Evolutionary conservation across 2,797 vertebrate species (phyloP).

Genomic region (Novumbra hubbsi): DNA sequence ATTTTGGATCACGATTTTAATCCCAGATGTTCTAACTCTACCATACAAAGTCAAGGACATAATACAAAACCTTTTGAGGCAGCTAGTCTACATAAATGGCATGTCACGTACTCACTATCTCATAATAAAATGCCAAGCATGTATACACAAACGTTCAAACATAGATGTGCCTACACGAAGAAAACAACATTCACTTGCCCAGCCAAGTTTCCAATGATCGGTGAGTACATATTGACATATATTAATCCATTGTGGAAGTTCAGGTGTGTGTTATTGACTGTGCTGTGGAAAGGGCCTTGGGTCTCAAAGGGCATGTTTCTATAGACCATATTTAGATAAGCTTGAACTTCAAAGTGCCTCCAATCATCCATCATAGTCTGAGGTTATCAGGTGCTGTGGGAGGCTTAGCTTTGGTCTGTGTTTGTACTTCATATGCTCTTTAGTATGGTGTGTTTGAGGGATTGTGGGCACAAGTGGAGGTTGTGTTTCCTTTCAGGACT

Average conservation of each 20-base stretch:
- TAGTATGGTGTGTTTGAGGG: slow-evolving; percentile 30
- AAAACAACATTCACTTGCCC: background rate
- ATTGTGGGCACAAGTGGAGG: background rate
- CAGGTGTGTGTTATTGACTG: slow-evolving; percentile 60
- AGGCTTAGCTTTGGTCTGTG: slow-evolving; percentile 43
- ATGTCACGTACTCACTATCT: background rate
- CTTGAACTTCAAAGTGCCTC: slow-evolving; percentile 61
- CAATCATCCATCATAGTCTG: slow-evolving; percentile 62
- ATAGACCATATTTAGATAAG: slow-evolving; percentile 60
- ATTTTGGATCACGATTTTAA: no score
- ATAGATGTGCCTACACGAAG: background rate
- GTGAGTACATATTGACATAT: slow-evolving; percentile 47
- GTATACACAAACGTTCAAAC: background rate
- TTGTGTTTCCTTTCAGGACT: background rate
- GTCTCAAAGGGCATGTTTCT: slow-evolving; percentile 58
- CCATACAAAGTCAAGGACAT: background rate
- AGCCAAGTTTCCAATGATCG: background rate
- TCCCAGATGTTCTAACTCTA: slow-evolving; percentile 3
- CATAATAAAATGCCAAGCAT: background rate
- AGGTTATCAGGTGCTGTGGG: slow-evolving; percentile 48
- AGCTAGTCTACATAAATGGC: background rate
- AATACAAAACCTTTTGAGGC: background rate
- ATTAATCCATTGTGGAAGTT: slow-evolving; percentile 59
- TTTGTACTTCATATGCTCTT: slow-evolving; percentile 11
- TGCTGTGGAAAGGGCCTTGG: slow-evolving; percentile 55